Base-by-base conservation (phyloP, 2,888 invertebrate genomes). In the Trimorus sp. region DNA sequence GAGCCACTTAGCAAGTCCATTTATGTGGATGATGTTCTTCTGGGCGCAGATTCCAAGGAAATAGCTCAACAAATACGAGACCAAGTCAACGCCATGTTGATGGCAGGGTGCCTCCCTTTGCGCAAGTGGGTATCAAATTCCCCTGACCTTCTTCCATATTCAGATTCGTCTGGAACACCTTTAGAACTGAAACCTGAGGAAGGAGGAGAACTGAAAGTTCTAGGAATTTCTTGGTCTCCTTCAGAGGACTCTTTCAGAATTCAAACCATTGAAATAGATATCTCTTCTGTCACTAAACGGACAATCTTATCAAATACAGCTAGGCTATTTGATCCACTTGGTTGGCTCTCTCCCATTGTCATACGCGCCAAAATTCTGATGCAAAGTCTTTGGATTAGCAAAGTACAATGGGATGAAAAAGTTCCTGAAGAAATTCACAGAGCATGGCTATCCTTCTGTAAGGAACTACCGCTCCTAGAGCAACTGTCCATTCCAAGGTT, bases 1-100 rank as follows among this genome's bases (percentile, higher is more conserved):
- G 60, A 60, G 16, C 8, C 45, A 11, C 42, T 60, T 42, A 8
- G 15, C 8, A 40, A 60, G 1, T 9, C 7, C 3, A 60, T 15
- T 11, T 60, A 60, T 16, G 60, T 60, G 4, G 60, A 42, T 15
- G 60, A 45, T 42, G 42, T 60, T 8, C n/a, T 60, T 36, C 12
- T 36, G 0, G 58, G 58, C 2, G 58, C 37, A 6, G 36, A 58
- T 26, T 37, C 37, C 58, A 58, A 58, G 12, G 58, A 58, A 37
- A 4, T 9, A 16, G 54, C 26, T 11, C 7, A 26, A 7, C 14
- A 14, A 9, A 54, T n/a, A 7, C 36, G 58, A n/a, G n/a, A 58
- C 4, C 58, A 58, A 58, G 12, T 37, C 6, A 14, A 58, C 0
- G n/a, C 58, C 11, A 36, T 58, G 6, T 7, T 58, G 38, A 36